Evolutionary conservation across 2,113 vertebrate species (phyloP).

Genomic region (Plecotus auritus): DNA sequence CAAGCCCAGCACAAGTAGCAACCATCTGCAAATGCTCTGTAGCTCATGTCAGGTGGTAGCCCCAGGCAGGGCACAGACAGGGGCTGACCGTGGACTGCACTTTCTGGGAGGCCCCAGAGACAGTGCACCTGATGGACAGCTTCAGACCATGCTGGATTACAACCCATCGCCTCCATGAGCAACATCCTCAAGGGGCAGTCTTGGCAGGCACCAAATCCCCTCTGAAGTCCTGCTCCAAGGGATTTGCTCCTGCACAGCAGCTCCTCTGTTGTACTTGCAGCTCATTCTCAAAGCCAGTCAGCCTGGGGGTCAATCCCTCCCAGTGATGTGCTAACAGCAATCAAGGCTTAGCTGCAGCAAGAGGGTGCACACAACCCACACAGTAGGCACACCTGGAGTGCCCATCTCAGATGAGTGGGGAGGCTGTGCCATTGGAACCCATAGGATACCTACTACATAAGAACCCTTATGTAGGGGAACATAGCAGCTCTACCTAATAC

Average conservation of each 20-base stretch:
- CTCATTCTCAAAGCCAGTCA: not conserved
- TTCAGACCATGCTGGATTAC: not conserved
- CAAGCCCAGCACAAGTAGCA: not conserved
- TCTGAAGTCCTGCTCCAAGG: not conserved
- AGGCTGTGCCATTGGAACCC: not conserved
- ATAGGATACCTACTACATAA: not conserved
- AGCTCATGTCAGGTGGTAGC: not conserved
- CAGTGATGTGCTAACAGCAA: not conserved
- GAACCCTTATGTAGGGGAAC: not conserved
- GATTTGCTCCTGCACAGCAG: not conserved
- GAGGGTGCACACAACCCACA: not conserved
- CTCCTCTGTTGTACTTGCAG: not conserved
- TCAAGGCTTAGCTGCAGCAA: not conserved
- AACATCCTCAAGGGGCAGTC: not conserved
- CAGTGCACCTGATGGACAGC: not conserved
- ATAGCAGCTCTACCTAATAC: not conserved
- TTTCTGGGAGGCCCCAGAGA: not conserved
- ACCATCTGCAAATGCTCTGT: not conserved
- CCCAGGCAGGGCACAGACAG: not conserved
- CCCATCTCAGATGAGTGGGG: not conserved
- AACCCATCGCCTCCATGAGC: not conserved
- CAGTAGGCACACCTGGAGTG: not conserved
- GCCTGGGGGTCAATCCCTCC: not conserved
- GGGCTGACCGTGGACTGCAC: not conserved
- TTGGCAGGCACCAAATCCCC: not conserved